Conservation (phyloP, 2,113 vertebrate genomes). For the Calypte anna region DNA sequence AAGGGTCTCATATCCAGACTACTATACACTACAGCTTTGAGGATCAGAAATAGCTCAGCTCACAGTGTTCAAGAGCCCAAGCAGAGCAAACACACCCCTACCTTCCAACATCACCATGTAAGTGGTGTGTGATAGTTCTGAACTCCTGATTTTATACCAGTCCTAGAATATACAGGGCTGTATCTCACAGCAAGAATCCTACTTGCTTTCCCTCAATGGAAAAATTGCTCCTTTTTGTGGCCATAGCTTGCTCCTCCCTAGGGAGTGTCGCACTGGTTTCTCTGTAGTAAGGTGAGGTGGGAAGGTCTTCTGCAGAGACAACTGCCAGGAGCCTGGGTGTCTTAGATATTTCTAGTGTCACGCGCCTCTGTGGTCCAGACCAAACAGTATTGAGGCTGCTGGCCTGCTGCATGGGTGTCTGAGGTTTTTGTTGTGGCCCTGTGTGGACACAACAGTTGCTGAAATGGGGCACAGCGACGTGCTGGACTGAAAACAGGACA, state of each 20-base stretch:
- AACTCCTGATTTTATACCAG: neutral
- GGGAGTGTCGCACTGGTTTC: neutral
- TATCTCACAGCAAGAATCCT: neutral
- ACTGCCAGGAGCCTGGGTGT: neutral
- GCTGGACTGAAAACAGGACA: slow-evolving; percentile 12
- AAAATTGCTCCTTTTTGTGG: neutral
- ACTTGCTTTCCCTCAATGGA: neutral
- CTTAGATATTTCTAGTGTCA: neutral
- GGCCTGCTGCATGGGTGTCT: neutral
- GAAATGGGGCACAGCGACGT: neutral
- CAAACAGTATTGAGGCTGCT: neutral
- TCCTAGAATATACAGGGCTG: neutral
- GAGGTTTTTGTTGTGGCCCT: neutral
- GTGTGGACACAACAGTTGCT: neutral
- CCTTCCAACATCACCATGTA: neutral
- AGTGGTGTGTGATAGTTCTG: neutral
- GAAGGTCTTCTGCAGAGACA: neutral
- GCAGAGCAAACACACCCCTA: neutral
- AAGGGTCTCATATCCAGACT: neutral
- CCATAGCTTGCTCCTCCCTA: neutral
- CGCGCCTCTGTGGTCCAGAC: neutral
- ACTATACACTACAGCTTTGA: neutral
- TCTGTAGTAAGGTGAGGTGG: neutral
- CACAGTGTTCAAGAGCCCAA: neutral
- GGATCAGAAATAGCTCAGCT: neutral